Evolutionary conservation across 2,113 vertebrate genomes (phyloP), one percentile per base, ranked within the genome.

Genomic region (Phyllostomus hastatus): DNA sequence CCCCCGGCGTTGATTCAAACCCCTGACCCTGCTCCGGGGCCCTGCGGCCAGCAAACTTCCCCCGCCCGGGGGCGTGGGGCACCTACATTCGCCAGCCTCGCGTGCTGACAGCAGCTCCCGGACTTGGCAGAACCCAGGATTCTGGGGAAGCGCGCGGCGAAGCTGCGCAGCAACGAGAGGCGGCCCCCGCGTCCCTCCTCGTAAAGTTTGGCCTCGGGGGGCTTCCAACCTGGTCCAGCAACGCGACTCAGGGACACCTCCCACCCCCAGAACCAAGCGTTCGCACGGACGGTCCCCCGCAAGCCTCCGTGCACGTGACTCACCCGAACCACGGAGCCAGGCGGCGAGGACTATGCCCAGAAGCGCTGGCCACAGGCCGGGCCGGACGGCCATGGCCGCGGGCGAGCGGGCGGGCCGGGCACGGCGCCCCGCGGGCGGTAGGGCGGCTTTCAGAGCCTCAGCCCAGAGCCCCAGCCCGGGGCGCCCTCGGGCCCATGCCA

Each of bases 291-390:
- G 16, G 88, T 54, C 28, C 85, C 97, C 96, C 69, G 84, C 90
- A 92, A 93, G 22, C 90, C 84, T 92, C 73, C 81, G 94, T 94
- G 96, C 95, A 96, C 88, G 87, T 97, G 97, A 98, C 98, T 98
- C 98, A 98, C 98, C 98, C 72, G 93, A 97, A 95, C 97, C 92
- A 48, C 88, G 94, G 89, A 97, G 72, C 97, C 97, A 97, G 95
- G 93, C 50, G 50, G 95, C 52, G 87, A 98, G 93, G 97, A 97
- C 88, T 26, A 98, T 95, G 80, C 97, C 97, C 95, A 98, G 94
- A 95, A 98, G 97, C 89, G 94, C 96, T 52, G 96, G 97, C 97
- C 98, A 97, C 94, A 97, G 98, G 95, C 97, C 96, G 96, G 94
- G 97, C 95, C 85, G 96, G 96, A 97, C 67, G 67, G 96, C 97